Conservation (phyloP, 2,797 vertebrate species). For the Coilia nasus region DNA sequence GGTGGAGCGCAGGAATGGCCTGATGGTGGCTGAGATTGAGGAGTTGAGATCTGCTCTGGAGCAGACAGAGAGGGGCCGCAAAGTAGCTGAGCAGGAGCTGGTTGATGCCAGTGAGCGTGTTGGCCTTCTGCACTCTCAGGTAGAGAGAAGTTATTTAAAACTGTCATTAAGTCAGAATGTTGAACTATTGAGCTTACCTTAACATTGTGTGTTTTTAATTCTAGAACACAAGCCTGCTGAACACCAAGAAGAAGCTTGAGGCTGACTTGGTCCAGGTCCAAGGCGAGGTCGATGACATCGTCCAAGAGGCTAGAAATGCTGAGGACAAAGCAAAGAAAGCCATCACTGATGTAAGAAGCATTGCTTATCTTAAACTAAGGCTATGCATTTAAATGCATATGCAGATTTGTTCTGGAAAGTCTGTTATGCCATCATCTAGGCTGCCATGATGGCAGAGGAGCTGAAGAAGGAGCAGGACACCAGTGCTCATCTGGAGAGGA, state of each 20-base stretch:
- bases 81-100: constrained; percentile 85
- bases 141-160: constrained; percentile 32
- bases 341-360: constrained; percentile 81
- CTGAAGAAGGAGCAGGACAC: constrained; percentile 92
- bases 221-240: constrained; percentile 81
- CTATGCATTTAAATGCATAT: too few relatives aligned
- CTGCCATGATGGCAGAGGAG: constrained; percentile 91
- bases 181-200: neutral
- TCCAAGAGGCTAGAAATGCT: constrained; percentile 87
- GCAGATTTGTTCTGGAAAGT: too few relatives aligned
- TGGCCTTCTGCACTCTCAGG: constrained; percentile 78
- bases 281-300: constrained; percentile 81
- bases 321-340: constrained; percentile 92
- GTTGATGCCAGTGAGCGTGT: constrained; percentile 79
- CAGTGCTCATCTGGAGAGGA: constrained; percentile 86
- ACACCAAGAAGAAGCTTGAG: constrained; percentile 85
- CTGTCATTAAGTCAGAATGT: too few relatives aligned
- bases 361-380: neutral
- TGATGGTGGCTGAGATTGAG: constrained; percentile 84
- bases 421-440: constrained; percentile 62
- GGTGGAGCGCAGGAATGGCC: constrained; percentile 80
- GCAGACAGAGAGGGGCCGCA: constrained; percentile 82
- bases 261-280: constrained; percentile 81
- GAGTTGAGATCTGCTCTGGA: constrained; percentile 82
- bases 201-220: neutral